Conservation (phyloP, 2,888 invertebrate species). For the Nymphalis urticae region DNA sequence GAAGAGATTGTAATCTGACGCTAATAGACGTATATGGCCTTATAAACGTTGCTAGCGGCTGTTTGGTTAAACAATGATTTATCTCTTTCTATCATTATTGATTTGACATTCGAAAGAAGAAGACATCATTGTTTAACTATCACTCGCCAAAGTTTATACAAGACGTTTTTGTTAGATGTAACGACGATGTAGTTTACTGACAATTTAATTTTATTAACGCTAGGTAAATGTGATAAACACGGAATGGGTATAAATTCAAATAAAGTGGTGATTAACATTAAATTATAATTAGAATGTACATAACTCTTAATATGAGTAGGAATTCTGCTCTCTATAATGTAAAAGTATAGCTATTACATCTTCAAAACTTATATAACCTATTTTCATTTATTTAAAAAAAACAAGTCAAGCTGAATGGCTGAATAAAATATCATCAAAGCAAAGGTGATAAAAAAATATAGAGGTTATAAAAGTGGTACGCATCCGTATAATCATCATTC, state of each 20-base stretch:
- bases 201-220: not conserved
- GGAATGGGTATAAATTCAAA: not conserved
- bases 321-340: not conserved
- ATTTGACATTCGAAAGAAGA: too few species aligned
- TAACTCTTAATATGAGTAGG: too few species aligned
- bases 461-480: constrained; percentile 21
- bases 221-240: not conserved
- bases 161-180: too few species aligned
- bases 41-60: too few species aligned
- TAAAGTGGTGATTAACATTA: constrained; percentile 7
- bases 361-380: not conserved
- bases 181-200: too few species aligned
- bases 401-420: not conserved
- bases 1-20: constrained; percentile 12
- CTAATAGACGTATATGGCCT: constrained; percentile 2
- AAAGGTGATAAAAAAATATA: constrained; percentile 8
- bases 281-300: constrained; percentile 6
- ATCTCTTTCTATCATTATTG: too few species aligned
- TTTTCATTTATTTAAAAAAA: not conserved
- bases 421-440: not conserved
- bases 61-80: too few species aligned
- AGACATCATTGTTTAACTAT: too few species aligned
- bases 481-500: constrained; percentile 25
- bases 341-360: constrained; percentile 10
- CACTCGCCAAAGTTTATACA: too few species aligned